Conservation (phyloP, 2,797 vertebrate species). For the Mormyrus hasselquistii region DNA sequence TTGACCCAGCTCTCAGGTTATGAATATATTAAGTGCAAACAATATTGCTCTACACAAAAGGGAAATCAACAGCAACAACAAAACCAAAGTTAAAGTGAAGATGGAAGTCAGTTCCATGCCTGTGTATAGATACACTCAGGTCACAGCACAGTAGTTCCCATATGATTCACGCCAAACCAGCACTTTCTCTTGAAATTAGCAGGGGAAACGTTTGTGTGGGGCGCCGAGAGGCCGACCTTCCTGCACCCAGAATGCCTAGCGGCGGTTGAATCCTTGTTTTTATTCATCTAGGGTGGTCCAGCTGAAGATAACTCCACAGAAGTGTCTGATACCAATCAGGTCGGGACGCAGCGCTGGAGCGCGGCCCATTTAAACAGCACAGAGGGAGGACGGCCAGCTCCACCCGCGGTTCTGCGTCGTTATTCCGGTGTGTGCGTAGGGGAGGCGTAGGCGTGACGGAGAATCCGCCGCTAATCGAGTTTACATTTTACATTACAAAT, state of each 20-base stretch:
- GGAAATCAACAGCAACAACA: background rate
- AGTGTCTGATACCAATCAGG: conserved; percentile 63
- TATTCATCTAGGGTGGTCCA: conserved; percentile 59
- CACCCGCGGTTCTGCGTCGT: conserved; percentile 25
- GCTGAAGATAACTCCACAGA: conserved; percentile 55
- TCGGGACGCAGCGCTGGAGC: conserved; percentile 54
- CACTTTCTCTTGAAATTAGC: background rate
- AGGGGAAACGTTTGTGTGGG: background rate
- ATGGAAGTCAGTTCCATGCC: background rate
- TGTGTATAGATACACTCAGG: background rate
- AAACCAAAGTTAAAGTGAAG: background rate
- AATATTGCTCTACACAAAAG: background rate
- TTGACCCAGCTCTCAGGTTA: background rate
- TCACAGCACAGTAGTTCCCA: background rate
- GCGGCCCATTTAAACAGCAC: conserved; percentile 43
- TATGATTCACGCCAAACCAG: background rate
- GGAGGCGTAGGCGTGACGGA: background rate
- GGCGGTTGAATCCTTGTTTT: conserved; percentile 10
- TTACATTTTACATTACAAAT: conserved; percentile 10
- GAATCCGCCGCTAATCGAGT: background rate
- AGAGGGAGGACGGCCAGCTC: conserved; percentile 36
- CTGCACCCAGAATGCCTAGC: background rate
- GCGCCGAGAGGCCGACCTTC: background rate
- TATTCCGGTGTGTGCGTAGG: background rate
- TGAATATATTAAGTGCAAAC: background rate